These are phyloP conservation scores for Pelochelys cantorii DNA, from an alignment of 2,797 vertebrate genomes.

Conservation along the genomic window DNA sequence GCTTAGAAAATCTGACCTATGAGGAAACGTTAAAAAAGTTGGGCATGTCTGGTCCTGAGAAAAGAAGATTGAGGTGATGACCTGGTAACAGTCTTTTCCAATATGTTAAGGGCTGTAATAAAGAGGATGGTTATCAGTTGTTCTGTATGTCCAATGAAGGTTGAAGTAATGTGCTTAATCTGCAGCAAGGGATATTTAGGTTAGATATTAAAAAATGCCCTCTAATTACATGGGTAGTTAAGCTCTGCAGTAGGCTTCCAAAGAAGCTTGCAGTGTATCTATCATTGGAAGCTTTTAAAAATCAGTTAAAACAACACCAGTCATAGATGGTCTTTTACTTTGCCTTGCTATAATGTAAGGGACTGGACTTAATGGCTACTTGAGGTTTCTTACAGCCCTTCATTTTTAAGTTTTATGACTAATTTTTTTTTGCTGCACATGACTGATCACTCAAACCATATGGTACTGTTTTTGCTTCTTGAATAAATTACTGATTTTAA, in stretches of 20 bases:
- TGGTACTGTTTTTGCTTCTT: neutral
- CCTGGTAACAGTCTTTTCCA: neutral
- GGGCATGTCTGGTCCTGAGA: neutral
- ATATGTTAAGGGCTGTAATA: neutral
- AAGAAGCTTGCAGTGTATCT: neutral
- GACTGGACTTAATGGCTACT: neutral
- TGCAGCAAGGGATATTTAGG: neutral
- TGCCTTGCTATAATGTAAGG: neutral
- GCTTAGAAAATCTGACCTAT: neutral
- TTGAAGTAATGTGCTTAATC: neutral
- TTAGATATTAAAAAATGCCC: neutral
- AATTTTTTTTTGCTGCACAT: neutral
- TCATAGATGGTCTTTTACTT: neutral
- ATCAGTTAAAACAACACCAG: neutral
- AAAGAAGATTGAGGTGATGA: neutral
- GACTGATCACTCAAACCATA: neutral
- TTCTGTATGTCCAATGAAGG: neutral
- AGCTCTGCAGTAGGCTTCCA: neutral
- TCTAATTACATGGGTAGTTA: neutral
- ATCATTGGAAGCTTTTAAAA: neutral
- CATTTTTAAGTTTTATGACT: neutral
- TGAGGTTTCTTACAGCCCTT: neutral
- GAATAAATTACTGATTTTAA: neutral
- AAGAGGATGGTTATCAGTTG: neutral
- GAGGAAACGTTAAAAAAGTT: neutral